These are phyloP conservation scores for Silurus meridionalis DNA, from an alignment of 2,113 vertebrate genomes.

Conservation along the genomic window DNA sequence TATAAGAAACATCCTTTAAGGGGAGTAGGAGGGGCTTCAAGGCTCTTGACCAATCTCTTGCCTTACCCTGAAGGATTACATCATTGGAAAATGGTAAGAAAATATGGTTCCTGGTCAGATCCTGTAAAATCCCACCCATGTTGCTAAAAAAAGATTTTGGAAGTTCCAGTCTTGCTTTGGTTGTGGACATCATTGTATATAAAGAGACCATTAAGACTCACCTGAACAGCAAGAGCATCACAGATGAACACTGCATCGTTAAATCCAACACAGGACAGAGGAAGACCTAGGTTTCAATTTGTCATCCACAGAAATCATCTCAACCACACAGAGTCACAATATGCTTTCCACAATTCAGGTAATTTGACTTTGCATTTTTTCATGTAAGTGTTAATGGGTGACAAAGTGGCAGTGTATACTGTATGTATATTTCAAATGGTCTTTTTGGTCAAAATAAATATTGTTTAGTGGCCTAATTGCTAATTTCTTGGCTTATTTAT, in stretches of 20 bases:
- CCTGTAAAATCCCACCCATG: slow-evolving; percentile 54
- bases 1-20: slow-evolving; percentile 52
- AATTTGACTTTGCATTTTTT: slow-evolving; percentile 23
- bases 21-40: slow-evolving; percentile 62
- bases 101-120: slow-evolving; percentile 40
- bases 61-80: slow-evolving; percentile 46
- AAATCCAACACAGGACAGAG: slow-evolving; percentile 14
- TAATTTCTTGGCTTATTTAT: neutral
- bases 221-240: slow-evolving; percentile 51
- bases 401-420: neutral
- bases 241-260: slow-evolving; percentile 5
- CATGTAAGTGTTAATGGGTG: neutral
- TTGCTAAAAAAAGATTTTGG: slow-evolving; percentile 27
- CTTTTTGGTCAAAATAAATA: too few relatives aligned
- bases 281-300: neutral
- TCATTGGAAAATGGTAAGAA: slow-evolving; percentile 28
- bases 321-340: slow-evolving; percentile 19
- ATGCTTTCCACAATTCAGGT: slow-evolving; percentile 70
- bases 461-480: neutral
- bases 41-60: slow-evolving; percentile 9
- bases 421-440: too few relatives aligned
- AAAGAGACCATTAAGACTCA: slow-evolving; percentile 49
- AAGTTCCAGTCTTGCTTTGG: slow-evolving; percentile 10
- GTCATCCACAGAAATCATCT: slow-evolving; percentile 19
- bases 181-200: slow-evolving; percentile 57